These are phyloP conservation scores for Nephila pilipes DNA, from an alignment of 1,140 invertebrate species.

Conservation along the genomic window DNA sequence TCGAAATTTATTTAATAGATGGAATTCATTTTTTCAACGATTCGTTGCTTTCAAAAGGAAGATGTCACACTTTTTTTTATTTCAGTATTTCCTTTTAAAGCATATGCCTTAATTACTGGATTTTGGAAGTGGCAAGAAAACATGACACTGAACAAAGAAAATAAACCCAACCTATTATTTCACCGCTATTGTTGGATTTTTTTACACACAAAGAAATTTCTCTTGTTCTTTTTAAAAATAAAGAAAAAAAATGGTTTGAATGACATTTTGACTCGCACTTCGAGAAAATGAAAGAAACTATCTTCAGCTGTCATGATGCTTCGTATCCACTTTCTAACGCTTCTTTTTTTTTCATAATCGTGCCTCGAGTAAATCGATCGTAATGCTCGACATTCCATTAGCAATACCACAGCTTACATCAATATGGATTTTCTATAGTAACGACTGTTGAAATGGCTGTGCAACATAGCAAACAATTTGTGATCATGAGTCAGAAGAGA, in stretches of 20 bases:
- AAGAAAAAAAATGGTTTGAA: not conserved
- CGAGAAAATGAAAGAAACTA: not conserved
- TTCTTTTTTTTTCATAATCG: not conserved
- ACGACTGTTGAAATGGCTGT: not conserved
- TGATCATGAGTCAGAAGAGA: no score
- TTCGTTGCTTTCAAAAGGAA: no score
- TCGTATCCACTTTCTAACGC: not conserved
- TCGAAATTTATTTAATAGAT: no score
- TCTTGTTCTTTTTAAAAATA: not conserved
- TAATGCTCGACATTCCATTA: slow-evolving; percentile 19
- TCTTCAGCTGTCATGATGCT: not conserved
- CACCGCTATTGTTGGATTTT: not conserved
- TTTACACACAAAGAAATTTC: not conserved
- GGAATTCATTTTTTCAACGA: no score
- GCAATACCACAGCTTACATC: not conserved
- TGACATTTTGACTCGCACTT: not conserved
- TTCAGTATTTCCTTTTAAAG: no score
- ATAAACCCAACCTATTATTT: not conserved
- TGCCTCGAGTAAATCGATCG: not conserved
- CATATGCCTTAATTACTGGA: no score
- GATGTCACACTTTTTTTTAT: no score
- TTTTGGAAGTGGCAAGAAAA: not conserved
- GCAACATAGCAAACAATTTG: no score
- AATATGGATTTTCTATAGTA: not conserved
- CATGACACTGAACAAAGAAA: not conserved